phyloP scores from a whole-genome alignment of 2,113 vertebrate species.

The Vimba vimba region DNA sequence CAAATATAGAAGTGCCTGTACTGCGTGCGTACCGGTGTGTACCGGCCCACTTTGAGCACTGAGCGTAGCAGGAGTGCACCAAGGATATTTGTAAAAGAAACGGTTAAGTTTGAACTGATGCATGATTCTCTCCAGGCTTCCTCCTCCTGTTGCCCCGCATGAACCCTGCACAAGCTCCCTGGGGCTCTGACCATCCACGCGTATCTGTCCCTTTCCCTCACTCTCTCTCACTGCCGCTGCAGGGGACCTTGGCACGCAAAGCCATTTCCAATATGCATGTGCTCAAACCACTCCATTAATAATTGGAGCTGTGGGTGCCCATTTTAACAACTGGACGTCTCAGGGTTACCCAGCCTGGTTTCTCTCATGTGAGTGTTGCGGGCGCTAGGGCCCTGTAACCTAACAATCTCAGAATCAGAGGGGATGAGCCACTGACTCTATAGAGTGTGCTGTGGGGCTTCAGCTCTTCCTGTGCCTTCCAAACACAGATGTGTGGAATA shows the following conservation, averaged over 20 bases:
- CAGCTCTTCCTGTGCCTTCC: neutral
- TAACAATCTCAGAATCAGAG: neutral
- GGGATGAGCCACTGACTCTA: neutral
- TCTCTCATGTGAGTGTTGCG: neutral
- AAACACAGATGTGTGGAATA: conserved; percentile 5
- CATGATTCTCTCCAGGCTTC: conserved; percentile 8
- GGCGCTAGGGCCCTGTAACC: neutral
- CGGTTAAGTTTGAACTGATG: conserved; percentile 2
- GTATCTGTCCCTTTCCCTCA: conserved; percentile 29
- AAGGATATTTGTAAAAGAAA: neutral
- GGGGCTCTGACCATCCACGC: conserved; percentile 32
- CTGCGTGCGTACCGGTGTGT: no score
- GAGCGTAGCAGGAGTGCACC: neutral
- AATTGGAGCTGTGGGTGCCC: neutral
- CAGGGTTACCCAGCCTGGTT: neutral
- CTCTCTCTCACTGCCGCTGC: conserved; percentile 28
- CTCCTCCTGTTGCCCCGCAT: conserved; percentile 15
- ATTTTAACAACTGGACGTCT: neutral
- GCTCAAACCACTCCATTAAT: neutral
- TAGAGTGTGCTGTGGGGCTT: neutral
- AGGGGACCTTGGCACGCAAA: neutral
- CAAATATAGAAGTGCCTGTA: no score
- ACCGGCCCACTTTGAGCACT: no score
- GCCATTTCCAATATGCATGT: conserved; percentile 30
- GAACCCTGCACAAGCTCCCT: conserved; percentile 36